Base-by-base conservation (phyloP, 1,140 invertebrate genomes). In the Drepana arcuata region DNA sequence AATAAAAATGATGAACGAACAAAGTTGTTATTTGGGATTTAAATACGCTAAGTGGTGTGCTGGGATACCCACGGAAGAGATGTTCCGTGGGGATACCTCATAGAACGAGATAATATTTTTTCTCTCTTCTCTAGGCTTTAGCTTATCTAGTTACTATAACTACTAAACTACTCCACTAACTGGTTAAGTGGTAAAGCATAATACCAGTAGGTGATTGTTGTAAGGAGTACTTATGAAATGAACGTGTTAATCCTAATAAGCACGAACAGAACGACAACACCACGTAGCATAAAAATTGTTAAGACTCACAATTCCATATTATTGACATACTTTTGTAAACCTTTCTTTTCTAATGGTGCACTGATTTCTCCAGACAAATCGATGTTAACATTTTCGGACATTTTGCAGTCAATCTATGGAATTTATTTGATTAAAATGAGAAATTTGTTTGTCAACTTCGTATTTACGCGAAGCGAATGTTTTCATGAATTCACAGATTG, bases 281-380 rank as follows among this genome's bases (percentile, higher is more conserved):
- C 48, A 56, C 43, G 49, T 57, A 53, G 34, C 37, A 32, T 37
- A 36, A 41, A 35, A 35, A 41, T 35, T 54, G 40, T 50, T 57
- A 12, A 38, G 47, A 81, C 74, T 81, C 70, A 78, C 74, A 70
- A 58, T 66, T 81, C 73, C 58, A 79, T 55, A 63, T 79, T 66
- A 70, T 70, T 71, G 36, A 79, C 77, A 75, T 81, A 81, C 77
- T 81, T 81, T 75, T 77, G 77, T 36, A 79, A 79, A 39, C 77
- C 77, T 56, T 57, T 77, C 32, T 79, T 81, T 50, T 81, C 77
- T 7, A 55, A 33, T 14, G 70, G 58, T 9, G 74, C 63, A 53
- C 63, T 81, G 5, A 81, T 79, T 64, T 81, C 72, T 21, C 77
- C 77, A 11, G 73, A 67, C 35, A 81, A 41, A 47, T 81, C 77